A percentile compares a stretch with the other conserved stretches of the same genome.
phyloP scores from a whole-genome alignment of 2,888 invertebrate species.

The Stictocephala bisonia region DNA sequence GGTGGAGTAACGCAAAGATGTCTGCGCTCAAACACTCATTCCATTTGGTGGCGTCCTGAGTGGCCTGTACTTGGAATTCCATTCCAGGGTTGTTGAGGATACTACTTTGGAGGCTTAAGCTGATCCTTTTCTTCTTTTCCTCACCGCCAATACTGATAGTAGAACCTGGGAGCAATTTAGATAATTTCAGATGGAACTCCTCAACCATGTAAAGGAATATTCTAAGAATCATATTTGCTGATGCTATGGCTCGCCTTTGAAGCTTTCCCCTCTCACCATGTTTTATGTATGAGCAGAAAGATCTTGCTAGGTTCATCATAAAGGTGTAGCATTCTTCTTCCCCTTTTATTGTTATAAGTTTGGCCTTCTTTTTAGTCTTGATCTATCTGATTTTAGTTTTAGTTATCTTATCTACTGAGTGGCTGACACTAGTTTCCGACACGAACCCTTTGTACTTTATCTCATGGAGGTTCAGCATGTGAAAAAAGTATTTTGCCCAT shows the following conservation, averaged over 20 bases:
- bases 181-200: background rate
- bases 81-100: background rate
- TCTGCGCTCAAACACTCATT: background rate
- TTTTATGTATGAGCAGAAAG: slow-evolving; percentile 6
- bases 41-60: slow-evolving; percentile 11
- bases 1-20: background rate
- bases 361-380: no score
- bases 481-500: slow-evolving; percentile 5
- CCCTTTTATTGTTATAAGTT: no score
- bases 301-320: background rate
- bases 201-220: slow-evolving; percentile 9
- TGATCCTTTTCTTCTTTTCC: slow-evolving; percentile 9
- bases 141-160: slow-evolving; percentile 9
- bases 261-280: slow-evolving; percentile 1
- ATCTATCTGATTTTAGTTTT: no score
- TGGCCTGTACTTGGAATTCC: background rate
- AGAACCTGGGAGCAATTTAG: background rate
- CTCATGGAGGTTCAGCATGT: background rate
- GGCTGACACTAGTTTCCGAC: no score
- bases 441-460: no score
- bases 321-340: no score
- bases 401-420: no score
- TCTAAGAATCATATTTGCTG: background rate
- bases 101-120: background rate
- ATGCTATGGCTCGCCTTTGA: background rate